phyloP scores from a whole-genome alignment of 2,888 invertebrate species.

The Onthophagus sagittarius region DNA sequence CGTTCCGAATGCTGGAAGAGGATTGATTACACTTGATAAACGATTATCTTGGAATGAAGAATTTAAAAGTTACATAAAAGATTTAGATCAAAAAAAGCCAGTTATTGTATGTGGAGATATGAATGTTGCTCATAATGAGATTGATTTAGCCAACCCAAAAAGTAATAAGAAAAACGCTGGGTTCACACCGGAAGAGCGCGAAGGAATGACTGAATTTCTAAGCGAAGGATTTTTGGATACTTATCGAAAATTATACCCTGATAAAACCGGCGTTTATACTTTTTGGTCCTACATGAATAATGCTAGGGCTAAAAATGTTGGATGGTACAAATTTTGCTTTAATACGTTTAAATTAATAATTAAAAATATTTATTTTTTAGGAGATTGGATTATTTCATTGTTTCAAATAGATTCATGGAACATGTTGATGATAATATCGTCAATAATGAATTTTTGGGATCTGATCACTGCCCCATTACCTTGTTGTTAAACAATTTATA shows the following conservation, averaged over 20 bases:
- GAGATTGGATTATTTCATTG: conserved; percentile 93
- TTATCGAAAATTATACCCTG: conserved; percentile 82
- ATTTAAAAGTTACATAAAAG: conserved; percentile 73
- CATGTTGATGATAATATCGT: conserved; percentile 84
- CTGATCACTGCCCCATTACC: conserved; percentile 94
- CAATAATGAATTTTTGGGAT: conserved; percentile 77
- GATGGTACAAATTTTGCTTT: conserved; percentile 65
- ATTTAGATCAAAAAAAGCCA: conserved; percentile 83
- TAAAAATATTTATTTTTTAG: conserved; percentile 52
- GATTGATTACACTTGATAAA: conserved; percentile 81
- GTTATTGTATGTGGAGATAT: conserved; percentile 95
- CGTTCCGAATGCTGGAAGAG: conserved; percentile 89
- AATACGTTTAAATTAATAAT: background rate
- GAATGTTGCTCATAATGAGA: conserved; percentile 95
- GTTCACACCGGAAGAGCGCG: conserved; percentile 91
- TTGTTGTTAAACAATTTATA: conserved; percentile 59
- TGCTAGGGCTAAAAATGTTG: conserved; percentile 83
- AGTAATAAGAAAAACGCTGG: conserved; percentile 90
- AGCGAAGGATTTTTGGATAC: conserved; percentile 82
- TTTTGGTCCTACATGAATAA: conserved; percentile 95
- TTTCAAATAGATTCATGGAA: conserved; percentile 74
- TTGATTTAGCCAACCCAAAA: conserved; percentile 94
- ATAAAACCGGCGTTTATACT: conserved; percentile 77
- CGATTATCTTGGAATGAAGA: conserved; percentile 86
- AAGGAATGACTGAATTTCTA: conserved; percentile 83